Conservation (phyloP, 2,113 vertebrate genomes). For the Etheostoma spectabile region DNA sequence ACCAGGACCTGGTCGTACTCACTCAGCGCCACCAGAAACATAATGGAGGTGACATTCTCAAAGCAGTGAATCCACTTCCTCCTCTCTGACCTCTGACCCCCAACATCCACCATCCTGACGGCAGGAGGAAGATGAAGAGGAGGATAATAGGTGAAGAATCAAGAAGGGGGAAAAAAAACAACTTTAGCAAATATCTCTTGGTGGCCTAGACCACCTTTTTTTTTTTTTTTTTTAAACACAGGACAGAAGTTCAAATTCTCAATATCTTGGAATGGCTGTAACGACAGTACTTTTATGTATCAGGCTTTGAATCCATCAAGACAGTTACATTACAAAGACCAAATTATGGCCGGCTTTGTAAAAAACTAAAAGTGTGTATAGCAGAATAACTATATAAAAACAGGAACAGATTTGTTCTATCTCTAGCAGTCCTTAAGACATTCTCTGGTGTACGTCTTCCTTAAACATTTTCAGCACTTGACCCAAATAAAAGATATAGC, state of each 20-base stretch:
- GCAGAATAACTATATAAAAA: not conserved
- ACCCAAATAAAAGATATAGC: constrained; percentile 48
- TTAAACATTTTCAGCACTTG: constrained; percentile 43
- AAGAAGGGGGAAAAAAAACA: not conserved
- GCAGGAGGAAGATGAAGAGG: constrained; percentile 14
- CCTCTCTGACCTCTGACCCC: constrained; percentile 96
- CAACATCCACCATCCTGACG: constrained; percentile 97
- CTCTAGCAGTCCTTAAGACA: not conserved
- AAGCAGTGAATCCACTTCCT: constrained; percentile 99
- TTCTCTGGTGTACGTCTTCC: constrained; percentile 6
- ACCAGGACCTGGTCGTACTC: constrained; percentile 99
- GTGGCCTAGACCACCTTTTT: not conserved
- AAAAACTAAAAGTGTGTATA: not conserved
- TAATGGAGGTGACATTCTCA: constrained; percentile 99
- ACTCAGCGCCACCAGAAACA: constrained; percentile 98
- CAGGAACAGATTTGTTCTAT: not conserved
- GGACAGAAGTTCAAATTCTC: constrained; percentile 8
- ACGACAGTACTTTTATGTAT: not conserved
- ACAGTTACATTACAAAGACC: not conserved
- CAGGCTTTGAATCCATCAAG: constrained; percentile 70
- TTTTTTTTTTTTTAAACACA: not conserved
- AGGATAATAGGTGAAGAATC: not conserved
- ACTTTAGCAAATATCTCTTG: not conserved
- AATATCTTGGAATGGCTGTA: not conserved
- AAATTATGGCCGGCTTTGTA: not conserved